Base-by-base conservation (phyloP, 1,140 invertebrate species). In the Diorhabda elongata region DNA sequence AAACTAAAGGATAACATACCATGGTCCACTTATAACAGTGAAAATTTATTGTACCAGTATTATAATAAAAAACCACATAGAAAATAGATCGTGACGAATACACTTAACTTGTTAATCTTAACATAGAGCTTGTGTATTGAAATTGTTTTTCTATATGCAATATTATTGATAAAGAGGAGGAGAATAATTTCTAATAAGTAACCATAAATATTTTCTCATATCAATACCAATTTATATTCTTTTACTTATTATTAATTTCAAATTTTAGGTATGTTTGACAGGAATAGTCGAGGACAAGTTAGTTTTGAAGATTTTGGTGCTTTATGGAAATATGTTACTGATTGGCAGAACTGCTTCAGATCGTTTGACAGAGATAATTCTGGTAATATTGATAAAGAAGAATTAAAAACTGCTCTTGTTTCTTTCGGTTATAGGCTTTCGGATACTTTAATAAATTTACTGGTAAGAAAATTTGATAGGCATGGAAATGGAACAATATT, bases 311-410 rank as follows among this genome's bases (percentile, higher is more conserved):
- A 98, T 81, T 99, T 99, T 84, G 89, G 91, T 57, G 90, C 93
- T 5, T 82, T 99, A 1, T 99, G 97, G 97, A 97, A 98, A 80
- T 99, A 99, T 83, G 93, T 98, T 0, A 95, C 92, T n/a, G 95
- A 98, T 78, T 99, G 97, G 96, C 95, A 98, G 81, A 91, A 91
- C 73, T 98, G 95, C 80, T 99, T 99, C 83, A 87, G 93, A 65
- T 92, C 90, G 2, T 99, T 97, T 82, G 97, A 99, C 81, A 84
- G 91, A 45, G 97, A 99, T 78, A 93, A 92, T 78, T 98, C 94
- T 9, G 96, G 97, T n/a, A 95, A 95, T 75, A 99, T 99, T 73
- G 96, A 98, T 82, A 89, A 87, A 77, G 83, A 88, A 68, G 97
- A 99, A 84, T 81, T 99, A 2, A 93, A 92, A 82, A 92, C 88